Conservation (phyloP, 2,888 invertebrate species). For the Protodeltote pygarga region DNA sequence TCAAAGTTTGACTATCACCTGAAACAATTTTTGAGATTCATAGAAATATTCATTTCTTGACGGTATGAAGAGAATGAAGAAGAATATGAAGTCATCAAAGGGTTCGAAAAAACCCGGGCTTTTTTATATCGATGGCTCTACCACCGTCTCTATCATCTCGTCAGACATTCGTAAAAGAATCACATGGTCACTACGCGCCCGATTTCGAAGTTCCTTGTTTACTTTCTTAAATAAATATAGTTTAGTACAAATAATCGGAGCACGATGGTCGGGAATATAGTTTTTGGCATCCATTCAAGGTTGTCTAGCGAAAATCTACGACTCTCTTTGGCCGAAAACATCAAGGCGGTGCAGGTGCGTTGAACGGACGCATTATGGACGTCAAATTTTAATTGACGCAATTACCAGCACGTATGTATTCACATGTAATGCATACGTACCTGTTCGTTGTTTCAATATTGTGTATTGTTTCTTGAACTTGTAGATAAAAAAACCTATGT, state of each 20-base stretch:
- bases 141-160: no score
- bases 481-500: no score
- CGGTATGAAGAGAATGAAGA: no score
- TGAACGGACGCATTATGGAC: conserved; percentile 64
- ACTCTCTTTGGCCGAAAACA: conserved; percentile 80
- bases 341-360: conserved; percentile 67
- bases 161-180: conserved; percentile 5
- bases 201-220: conserved; percentile 58
- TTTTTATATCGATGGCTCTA: no score
- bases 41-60: no score
- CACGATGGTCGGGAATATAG: conserved; percentile 67
- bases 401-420: conserved; percentile 36
- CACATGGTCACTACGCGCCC: conserved; percentile 31
- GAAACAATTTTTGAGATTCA: no score
- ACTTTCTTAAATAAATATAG: conserved; percentile 65
- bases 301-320: conserved; percentile 76
- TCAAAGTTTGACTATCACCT: no score
- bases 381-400: conserved; percentile 71
- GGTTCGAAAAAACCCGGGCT: no score
- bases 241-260: conserved; percentile 61
- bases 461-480: conserved; percentile 14
- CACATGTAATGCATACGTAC: background rate
- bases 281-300: conserved; percentile 85
- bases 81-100: no score
- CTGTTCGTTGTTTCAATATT: no score